Evolutionary conservation across 2,113 vertebrate species (phyloP).

Genomic region (Hippocampus barbouri): DNA sequence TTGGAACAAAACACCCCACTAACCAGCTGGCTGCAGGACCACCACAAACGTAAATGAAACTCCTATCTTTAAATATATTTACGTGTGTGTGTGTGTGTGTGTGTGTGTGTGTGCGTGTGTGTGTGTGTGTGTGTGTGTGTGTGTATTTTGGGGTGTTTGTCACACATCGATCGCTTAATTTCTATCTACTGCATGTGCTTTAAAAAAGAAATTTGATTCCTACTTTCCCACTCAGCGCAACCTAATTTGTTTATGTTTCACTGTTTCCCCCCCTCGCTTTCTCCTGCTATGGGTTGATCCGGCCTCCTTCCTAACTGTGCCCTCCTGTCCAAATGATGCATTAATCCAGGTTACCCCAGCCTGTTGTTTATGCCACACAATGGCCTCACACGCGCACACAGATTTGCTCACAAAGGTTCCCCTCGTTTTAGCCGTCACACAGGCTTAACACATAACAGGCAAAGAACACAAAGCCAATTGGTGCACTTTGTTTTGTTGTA

Average conservation of each 20-base stretch:
- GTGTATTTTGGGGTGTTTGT: not conserved
- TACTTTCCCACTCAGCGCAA: not conserved
- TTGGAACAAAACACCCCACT: constrained; percentile 44
- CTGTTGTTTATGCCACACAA: constrained; percentile 45
- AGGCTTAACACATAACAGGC: constrained; percentile 37
- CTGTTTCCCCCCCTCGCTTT: not conserved
- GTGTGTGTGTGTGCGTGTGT: not conserved
- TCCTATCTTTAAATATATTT: constrained; percentile 48
- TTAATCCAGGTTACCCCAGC: constrained; percentile 58
- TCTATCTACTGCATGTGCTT: not conserved
- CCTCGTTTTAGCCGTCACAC: constrained; percentile 29
- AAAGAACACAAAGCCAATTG: constrained; percentile 30
- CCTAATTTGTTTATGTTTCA: not conserved
- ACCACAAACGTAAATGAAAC: constrained; percentile 51
- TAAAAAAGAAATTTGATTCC: not conserved
- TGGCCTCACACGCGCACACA: constrained; percentile 4
- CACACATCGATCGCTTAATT: constrained; percentile 24
- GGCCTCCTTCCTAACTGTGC: constrained; percentile 43
- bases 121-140: not conserved
- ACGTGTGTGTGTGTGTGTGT: not conserved
- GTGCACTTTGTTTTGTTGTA: constrained; percentile 29
- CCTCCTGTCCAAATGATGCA: constrained; percentile 55
- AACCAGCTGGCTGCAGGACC: constrained; percentile 41
- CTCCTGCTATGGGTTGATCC: constrained; percentile 48
- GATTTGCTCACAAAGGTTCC: constrained; percentile 20